Percentiles rank a stretch among this genome's conserved stretches.
Evolutionary conservation across 2,113 vertebrate genomes (phyloP).

Genomic region (Glareola pratincola): DNA sequence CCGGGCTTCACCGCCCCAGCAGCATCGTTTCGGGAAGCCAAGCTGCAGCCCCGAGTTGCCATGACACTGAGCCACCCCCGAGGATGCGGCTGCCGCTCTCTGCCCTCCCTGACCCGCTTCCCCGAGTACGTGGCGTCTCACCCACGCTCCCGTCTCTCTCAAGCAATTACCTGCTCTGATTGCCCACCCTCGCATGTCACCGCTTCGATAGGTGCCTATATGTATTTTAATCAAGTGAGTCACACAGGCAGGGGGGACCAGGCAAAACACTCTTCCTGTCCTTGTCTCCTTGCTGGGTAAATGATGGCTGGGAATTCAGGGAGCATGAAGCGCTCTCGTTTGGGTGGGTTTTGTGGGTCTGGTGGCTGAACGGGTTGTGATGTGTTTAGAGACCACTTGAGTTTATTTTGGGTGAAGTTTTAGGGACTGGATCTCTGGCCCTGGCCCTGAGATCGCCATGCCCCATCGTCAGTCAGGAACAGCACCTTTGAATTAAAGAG

Average conservation of each 20-base stretch:
- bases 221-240: slow-evolving; percentile 17
- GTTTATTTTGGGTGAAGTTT: neutral
- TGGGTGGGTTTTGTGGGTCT: neutral
- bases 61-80: neutral
- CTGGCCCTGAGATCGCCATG: neutral
- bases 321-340: neutral
- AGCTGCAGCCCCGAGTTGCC: neutral
- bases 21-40: rapidly evolving
- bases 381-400: neutral
- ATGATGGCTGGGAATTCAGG: neutral
- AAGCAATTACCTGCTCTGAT: slow-evolving; percentile 28
- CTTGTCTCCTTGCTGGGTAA: neutral
- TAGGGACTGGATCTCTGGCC: neutral
- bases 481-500: neutral
- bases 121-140: neutral
- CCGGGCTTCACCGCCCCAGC: neutral
- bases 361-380: neutral
- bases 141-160: neutral
- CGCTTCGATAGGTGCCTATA: neutral
- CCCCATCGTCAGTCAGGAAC: rapidly evolving
- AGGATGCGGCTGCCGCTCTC: neutral
- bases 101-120: neutral
- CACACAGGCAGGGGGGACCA: neutral
- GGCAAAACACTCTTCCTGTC: neutral
- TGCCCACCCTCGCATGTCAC: neutral